These are phyloP conservation scores for Dendrophyllia cribrosa DNA, from an alignment of 64 coral and sea anemone species.

Conservation along the genomic window DNA sequence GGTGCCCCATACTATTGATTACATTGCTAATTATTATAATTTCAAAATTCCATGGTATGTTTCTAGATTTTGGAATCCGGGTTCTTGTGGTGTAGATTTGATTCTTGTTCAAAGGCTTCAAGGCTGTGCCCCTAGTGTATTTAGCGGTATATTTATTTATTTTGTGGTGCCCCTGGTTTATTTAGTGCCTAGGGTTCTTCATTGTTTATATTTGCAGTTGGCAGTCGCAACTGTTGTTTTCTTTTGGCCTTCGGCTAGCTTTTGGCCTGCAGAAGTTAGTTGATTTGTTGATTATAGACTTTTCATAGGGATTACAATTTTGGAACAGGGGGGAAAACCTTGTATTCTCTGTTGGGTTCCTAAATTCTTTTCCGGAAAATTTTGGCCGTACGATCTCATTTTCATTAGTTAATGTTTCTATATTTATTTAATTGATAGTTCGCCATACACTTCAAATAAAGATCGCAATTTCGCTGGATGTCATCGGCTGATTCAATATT, in stretches of 20 bases:
- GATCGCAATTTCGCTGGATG: no score
- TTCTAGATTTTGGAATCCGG: conserved; percentile 57
- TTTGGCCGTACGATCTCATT: no score
- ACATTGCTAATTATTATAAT: conserved; percentile 42
- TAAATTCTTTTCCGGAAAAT: no score
- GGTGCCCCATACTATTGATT: conserved; percentile 48
- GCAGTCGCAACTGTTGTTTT: not conserved
- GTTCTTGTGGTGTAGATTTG: not conserved
- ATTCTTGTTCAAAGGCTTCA: not conserved
- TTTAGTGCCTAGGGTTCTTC: not conserved
- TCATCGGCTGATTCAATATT: no score
- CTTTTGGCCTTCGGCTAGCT: conserved; percentile 10
- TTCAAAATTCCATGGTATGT: conserved; percentile 12
- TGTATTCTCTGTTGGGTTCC: no score
- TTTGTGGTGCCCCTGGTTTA: not conserved
- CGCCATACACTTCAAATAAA: no score
- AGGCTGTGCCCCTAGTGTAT: not conserved
- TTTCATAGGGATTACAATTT: no score
- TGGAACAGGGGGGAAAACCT: no score
- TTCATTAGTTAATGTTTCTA: no score
- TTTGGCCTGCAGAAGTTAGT: not conserved
- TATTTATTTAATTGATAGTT: no score
- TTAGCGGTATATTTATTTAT: no score
- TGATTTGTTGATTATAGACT: no score
- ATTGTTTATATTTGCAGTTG: conserved; percentile 20